Percentiles rank a stretch among this genome's conserved stretches.
phyloP scores from a whole-genome alignment of 2,113 vertebrate species.

The Cochlearius cochlearius region DNA sequence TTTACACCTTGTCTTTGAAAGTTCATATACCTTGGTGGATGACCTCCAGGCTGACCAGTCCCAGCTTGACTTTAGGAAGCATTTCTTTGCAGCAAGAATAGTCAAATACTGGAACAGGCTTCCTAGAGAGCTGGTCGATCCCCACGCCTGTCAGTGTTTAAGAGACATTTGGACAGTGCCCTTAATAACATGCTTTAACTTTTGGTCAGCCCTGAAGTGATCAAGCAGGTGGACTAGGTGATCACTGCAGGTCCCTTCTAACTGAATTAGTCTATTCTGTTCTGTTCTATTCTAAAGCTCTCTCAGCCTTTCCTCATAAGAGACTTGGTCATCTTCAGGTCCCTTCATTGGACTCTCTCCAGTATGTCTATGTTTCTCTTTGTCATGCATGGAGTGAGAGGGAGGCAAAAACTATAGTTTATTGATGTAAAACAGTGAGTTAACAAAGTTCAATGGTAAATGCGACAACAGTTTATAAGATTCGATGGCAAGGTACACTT shows the following conservation, averaged over 20 bases:
- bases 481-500: too few relatives aligned
- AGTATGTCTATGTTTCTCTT: background rate
- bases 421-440: too few relatives aligned
- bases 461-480: too few relatives aligned
- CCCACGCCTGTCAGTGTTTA: background rate
- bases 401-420: too few relatives aligned
- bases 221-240: background rate
- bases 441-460: too few relatives aligned
- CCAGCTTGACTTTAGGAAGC: background rate
- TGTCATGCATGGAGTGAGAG: too few relatives aligned
- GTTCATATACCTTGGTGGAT: too few relatives aligned
- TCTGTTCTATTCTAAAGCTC: background rate
- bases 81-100: background rate
- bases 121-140: too few relatives aligned
- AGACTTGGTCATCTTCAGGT: background rate
- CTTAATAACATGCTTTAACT: background rate
- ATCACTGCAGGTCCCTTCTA: background rate
- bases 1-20: background rate
- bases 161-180: background rate
- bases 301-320: background rate
- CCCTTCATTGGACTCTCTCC: background rate
- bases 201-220: background rate
- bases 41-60: background rate
- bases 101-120: background rate
- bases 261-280: background rate